phyloP scores from a whole-genome alignment of 2,888 invertebrate species.

The Stenodema calcarata region DNA sequence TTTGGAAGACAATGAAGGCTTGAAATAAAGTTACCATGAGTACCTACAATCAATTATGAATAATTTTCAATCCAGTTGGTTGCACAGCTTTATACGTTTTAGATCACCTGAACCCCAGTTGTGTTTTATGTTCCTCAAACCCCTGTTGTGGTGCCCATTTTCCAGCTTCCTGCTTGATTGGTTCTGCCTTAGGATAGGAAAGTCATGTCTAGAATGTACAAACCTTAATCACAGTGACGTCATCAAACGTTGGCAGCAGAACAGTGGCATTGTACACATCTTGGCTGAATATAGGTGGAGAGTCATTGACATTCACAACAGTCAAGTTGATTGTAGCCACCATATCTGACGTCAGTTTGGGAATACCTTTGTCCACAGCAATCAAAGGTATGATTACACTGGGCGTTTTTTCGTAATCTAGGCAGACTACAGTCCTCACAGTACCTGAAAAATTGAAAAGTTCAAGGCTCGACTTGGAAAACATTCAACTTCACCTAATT shows the following conservation, averaged over 20 bases:
- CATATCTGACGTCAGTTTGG: slow-evolving; percentile 78
- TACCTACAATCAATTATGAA: no score
- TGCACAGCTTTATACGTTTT: no score
- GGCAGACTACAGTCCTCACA: slow-evolving; percentile 73
- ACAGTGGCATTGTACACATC: slow-evolving; percentile 77
- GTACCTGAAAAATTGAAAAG: slow-evolving; percentile 67
- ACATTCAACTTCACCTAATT: no score
- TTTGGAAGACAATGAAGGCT: no score
- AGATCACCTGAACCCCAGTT: no score
- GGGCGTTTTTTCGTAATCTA: slow-evolving; percentile 80
- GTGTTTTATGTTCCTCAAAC: no score
- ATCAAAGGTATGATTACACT: slow-evolving; percentile 82
- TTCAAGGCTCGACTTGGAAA: no score
- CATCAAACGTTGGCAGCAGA: slow-evolving; percentile 80
- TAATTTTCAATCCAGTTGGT: no score
- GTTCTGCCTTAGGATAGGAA: background rate
- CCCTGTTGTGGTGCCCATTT: no score
- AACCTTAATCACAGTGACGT: slow-evolving; percentile 74
- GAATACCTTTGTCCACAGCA: slow-evolving; percentile 82
- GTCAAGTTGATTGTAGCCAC: slow-evolving; percentile 79
- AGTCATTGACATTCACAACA: slow-evolving; percentile 86
- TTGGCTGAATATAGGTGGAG: slow-evolving; percentile 78
- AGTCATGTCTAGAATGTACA: background rate
- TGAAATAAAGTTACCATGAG: no score
- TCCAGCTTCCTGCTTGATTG: no score